These are phyloP conservation scores for Theretra japonica DNA, from an alignment of 2,888 invertebrate genomes.

Conservation along the genomic window DNA sequence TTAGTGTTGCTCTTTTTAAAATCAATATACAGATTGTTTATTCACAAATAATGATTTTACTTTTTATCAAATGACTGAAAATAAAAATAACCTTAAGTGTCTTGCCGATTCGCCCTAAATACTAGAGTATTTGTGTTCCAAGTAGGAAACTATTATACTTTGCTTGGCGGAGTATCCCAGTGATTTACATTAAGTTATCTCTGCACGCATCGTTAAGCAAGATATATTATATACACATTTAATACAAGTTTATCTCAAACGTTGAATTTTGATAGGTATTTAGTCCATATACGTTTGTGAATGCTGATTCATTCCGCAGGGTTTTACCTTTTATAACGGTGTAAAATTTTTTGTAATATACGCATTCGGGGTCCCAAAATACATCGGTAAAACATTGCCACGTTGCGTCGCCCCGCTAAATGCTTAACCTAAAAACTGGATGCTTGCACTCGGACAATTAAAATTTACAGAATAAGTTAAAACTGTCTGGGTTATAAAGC, in stretches of 20 bases:
- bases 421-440: slow-evolving; percentile 24
- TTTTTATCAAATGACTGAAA: too few relatives aligned
- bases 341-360: slow-evolving; percentile 38
- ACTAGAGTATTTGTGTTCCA: not conserved
- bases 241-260: slow-evolving; percentile 1
- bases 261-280: slow-evolving; percentile 25
- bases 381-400: slow-evolving; percentile 30
- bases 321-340: slow-evolving; percentile 50
- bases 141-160: not conserved
- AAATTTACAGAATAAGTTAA: not conserved
- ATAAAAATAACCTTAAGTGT: too few relatives aligned
- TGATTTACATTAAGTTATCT: not conserved
- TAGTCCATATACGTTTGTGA: slow-evolving; percentile 10
- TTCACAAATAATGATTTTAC: too few relatives aligned
- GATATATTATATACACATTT: slow-evolving; percentile 2
- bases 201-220: not conserved
- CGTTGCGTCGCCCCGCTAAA: slow-evolving; percentile 36
- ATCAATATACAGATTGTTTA: too few relatives aligned
- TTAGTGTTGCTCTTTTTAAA: too few relatives aligned
- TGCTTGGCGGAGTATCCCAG: not conserved
- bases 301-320: slow-evolving; percentile 45
- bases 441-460: not conserved
- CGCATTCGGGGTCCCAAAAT: slow-evolving; percentile 32
- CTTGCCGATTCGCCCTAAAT: too few relatives aligned
- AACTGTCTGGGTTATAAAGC: too few relatives aligned